phyloP scores from a whole-genome alignment of 2,797 vertebrate species.

The Prunella strophiata region DNA sequence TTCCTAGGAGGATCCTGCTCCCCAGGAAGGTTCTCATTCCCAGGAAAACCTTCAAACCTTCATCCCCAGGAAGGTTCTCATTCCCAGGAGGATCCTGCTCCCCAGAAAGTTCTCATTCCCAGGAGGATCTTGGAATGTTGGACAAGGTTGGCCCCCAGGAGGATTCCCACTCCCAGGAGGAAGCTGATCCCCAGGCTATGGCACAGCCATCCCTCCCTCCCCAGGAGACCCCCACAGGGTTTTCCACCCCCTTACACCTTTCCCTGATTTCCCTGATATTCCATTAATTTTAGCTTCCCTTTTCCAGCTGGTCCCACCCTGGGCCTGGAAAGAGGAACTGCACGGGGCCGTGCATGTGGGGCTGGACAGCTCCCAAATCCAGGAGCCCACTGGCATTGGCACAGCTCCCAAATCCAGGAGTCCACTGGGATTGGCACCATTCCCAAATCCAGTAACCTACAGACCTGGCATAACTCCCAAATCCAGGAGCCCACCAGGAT shows the following conservation, averaged over 20 bases:
- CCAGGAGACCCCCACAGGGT: rapidly evolving
- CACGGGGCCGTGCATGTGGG: rapidly evolving
- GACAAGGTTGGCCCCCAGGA: no score
- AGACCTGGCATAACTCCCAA: neutral
- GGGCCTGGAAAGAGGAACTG: neutral
- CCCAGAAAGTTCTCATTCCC: rapidly evolving
- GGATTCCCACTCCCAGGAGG: neutral
- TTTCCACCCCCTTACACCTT: neutral
- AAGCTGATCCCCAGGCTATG: rapidly evolving
- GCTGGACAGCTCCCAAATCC: neutral
- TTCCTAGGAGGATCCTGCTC: neutral
- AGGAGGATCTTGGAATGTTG: no score
- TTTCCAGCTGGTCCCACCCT: neutral
- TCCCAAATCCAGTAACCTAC: neutral
- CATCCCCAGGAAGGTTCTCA: neutral
- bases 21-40: neutral
- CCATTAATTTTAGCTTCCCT: neutral
- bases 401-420: neutral
- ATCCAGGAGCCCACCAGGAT: rapidly evolving
- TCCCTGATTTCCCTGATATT: neutral
- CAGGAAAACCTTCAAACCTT: neutral
- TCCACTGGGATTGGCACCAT: rapidly evolving
- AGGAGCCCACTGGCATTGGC: neutral
- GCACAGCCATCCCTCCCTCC: rapidly evolving
- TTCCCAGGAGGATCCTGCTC: rapidly evolving